phyloP scores from a whole-genome alignment of 2,797 vertebrate genomes.

The Pelodytes ibericus region DNA sequence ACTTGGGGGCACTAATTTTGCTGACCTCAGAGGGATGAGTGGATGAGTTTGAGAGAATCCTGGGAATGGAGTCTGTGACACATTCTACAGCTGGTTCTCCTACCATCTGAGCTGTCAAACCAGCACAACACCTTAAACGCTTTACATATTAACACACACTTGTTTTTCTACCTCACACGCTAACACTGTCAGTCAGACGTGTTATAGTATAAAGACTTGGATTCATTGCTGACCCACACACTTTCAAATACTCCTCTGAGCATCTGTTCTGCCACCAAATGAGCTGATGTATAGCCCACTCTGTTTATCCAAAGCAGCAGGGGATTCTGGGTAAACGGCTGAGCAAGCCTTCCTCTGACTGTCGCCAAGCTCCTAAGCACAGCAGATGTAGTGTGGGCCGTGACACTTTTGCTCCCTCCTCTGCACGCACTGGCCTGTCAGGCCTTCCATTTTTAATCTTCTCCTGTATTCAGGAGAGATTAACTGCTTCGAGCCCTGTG shows the following conservation, averaged over 20 bases:
- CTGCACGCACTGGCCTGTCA: conserved; percentile 37
- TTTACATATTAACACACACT: too few species aligned
- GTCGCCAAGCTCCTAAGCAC: conserved; percentile 40
- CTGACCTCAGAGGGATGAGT: too few species aligned
- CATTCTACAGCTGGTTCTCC: too few species aligned
- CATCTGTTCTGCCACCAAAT: conserved; percentile 40
- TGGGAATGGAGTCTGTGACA: too few species aligned
- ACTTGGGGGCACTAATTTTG: too few species aligned
- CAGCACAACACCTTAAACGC: too few species aligned
- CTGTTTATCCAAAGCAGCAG: conserved; percentile 38
- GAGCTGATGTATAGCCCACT: conserved; percentile 32
- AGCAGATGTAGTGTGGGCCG: conserved; percentile 53
- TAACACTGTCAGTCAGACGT: background rate
- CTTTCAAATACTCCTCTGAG: conserved; percentile 19
- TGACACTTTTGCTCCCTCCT: conserved; percentile 31
- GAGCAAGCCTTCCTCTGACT: conserved; percentile 40
- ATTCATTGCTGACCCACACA: conserved; percentile 21
- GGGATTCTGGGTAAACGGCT: conserved; percentile 36
- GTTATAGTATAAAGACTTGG: conserved; percentile 4
- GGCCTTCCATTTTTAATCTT: conserved; percentile 33
- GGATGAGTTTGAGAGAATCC: too few species aligned
- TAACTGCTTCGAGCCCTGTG: conserved; percentile 31
- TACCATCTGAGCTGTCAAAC: too few species aligned
- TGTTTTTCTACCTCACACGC: background rate
- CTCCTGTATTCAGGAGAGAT: conserved; percentile 38